phyloP scores from a whole-genome alignment of 1,140 invertebrate species.

The Drosophila mojavensis region DNA sequence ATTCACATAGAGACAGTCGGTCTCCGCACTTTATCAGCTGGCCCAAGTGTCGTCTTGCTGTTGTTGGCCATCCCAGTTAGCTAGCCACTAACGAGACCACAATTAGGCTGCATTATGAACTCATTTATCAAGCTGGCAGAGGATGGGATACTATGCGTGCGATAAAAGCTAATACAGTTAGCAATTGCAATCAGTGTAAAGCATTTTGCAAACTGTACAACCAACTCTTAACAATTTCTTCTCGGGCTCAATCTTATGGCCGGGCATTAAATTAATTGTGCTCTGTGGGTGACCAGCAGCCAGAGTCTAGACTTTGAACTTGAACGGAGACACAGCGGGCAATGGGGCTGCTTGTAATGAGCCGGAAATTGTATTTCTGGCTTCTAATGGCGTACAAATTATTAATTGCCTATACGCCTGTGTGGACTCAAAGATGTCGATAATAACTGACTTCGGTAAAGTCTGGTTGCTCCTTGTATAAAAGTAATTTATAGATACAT shows the following conservation, averaged over 20 bases:
- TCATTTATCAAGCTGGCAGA: constrained; percentile 57
- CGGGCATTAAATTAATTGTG: constrained; percentile 44
- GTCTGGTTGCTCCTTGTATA: no score
- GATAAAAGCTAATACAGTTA: constrained; percentile 9
- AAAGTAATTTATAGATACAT: no score
- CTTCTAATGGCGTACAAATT: constrained; percentile 29
- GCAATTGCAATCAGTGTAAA: constrained; percentile 41
- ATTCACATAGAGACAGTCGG: constrained; percentile 9
- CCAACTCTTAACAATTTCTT: background rate
- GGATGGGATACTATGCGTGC: background rate
- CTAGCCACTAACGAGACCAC: constrained; percentile 59
- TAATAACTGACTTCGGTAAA: no score
- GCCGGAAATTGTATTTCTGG: constrained; percentile 43
- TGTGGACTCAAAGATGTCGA: background rate
- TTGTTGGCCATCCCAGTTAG: constrained; percentile 44
- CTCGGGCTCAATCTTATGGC: background rate
- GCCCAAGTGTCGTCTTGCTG: background rate
- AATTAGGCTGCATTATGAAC: constrained; percentile 75
- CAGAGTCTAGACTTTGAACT: constrained; percentile 18
- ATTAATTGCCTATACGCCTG: constrained; percentile 49
- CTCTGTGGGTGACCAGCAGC: constrained; percentile 32
- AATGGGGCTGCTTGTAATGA: constrained; percentile 22
- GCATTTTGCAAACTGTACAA: constrained; percentile 39
- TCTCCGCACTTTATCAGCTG: no score
- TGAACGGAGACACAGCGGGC: background rate